Conservation (phyloP, 2,113 vertebrate genomes). For the Scartelaos histophorus region DNA sequence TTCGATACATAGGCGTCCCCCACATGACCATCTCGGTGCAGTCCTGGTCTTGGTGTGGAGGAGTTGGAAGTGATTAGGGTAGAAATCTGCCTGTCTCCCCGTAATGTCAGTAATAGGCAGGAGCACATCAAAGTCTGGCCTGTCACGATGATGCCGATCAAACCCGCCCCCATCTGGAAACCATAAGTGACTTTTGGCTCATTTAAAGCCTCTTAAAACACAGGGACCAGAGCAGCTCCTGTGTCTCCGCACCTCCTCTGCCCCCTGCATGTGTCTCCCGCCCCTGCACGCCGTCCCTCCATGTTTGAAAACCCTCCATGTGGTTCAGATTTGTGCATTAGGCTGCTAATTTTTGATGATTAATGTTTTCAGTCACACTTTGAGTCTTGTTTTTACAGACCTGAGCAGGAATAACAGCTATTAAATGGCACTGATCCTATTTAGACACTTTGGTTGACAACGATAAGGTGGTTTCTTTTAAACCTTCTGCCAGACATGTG, state of each 20-base stretch:
- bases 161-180: conserved; percentile 75
- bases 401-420: conserved; percentile 18
- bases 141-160: conserved; percentile 76
- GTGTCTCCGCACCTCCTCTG: conserved; percentile 62
- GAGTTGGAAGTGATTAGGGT: conserved; percentile 77
- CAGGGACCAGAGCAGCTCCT: conserved; percentile 72
- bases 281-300: conserved; percentile 38
- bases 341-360: conserved; percentile 53
- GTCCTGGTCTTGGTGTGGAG: conserved; percentile 35
- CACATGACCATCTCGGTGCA: conserved; percentile 34
- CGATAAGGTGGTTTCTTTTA: not conserved
- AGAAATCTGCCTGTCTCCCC: conserved; percentile 70
- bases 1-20: not conserved
- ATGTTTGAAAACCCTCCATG: conserved; percentile 22
- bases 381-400: conserved; percentile 3
- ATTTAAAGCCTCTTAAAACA: conserved; percentile 79
- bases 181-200: conserved; percentile 76
- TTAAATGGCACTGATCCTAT: not conserved
- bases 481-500: not conserved
- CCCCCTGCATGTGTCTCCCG: conserved; percentile 24
- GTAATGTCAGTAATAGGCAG: conserved; percentile 77
- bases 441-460: conserved; percentile 26
- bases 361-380: conserved; percentile 56
- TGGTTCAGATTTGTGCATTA: conserved; percentile 51
- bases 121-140: conserved; percentile 77